Conservation (phyloP, 2,797 vertebrate genomes). For the Hyperoplus lanceolatus region DNA sequence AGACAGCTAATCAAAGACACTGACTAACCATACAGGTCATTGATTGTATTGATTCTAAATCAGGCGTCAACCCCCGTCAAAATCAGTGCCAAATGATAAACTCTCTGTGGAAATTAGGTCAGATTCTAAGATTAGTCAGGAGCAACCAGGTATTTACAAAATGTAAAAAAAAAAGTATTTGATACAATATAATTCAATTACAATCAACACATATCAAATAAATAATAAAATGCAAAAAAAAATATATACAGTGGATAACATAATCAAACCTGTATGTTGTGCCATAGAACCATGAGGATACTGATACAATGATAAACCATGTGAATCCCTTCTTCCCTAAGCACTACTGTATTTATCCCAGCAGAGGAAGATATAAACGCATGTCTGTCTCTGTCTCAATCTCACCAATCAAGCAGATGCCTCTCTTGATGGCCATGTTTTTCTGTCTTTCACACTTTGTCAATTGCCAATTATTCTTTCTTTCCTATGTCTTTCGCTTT, state of each 20-base stretch:
- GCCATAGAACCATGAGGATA: not conserved
- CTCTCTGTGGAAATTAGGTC: not conserved
- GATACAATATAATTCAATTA: not conserved
- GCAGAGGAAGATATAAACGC: not conserved
- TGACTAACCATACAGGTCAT: too few relatives aligned
- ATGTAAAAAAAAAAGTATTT: not conserved
- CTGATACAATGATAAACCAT: not conserved
- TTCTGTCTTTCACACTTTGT: not conserved
- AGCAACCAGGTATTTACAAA: not conserved
- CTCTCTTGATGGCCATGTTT: not conserved
- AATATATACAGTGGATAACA: too few relatives aligned
- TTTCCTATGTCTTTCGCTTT: not conserved
- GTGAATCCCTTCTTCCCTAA: not conserved
- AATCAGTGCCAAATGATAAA: too few relatives aligned
- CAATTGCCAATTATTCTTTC: not conserved
- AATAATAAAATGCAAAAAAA: not conserved
- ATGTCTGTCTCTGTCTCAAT: not conserved
- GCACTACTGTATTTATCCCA: not conserved
- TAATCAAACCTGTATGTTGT: too few relatives aligned
- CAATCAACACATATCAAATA: not conserved
- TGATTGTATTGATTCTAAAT: too few relatives aligned
- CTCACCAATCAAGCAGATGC: not conserved
- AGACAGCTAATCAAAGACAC: too few relatives aligned
- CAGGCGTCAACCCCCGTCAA: too few relatives aligned
- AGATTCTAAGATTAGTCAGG: not conserved